Evolutionary conservation across 2,888 invertebrate genomes (phyloP).

Genomic region (Caenorhabditis angaria): DNA sequence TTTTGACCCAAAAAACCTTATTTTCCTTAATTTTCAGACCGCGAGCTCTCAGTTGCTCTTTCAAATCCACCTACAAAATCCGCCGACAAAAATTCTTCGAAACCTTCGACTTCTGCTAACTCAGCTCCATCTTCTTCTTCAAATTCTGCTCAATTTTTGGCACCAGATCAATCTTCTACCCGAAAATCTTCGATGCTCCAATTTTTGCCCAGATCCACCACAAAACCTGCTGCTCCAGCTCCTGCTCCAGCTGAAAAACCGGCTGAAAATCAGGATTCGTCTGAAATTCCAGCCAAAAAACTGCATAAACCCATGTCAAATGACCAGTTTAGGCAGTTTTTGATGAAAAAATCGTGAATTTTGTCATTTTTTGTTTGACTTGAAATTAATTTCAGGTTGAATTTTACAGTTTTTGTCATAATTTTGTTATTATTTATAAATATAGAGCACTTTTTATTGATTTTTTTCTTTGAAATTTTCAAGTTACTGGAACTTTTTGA

Average conservation of each 20-base stretch:
- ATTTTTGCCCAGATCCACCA: constrained; percentile 23
- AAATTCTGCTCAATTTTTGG: neutral
- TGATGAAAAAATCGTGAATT: constrained; percentile 7
- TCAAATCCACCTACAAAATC: constrained; percentile 55
- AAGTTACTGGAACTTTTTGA: too few relatives aligned
- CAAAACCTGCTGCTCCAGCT: neutral
- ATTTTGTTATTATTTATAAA: neutral
- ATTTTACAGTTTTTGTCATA: neutral
- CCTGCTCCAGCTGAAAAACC: neutral
- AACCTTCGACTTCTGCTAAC: neutral
- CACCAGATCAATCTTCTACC: neutral
- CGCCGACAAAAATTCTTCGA: constrained; percentile 10
- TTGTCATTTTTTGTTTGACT: neutral
- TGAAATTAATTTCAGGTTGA: neutral
- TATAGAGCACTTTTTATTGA: too few relatives aligned
- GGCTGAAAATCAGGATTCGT: neutral
- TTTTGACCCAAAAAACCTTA: too few relatives aligned
- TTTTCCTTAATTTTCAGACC: constrained; percentile 32
- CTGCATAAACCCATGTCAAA: constrained; percentile 19
- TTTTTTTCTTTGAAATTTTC: neutral
- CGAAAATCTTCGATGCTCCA: constrained; percentile 16
- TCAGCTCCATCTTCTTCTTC: neutral
- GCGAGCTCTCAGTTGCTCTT: constrained; percentile 45
- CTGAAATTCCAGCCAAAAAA: too few relatives aligned
- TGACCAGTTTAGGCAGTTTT: constrained; percentile 18